phyloP scores from a whole-genome alignment of 2,888 invertebrate species.

The Tridacna gigas region DNA sequence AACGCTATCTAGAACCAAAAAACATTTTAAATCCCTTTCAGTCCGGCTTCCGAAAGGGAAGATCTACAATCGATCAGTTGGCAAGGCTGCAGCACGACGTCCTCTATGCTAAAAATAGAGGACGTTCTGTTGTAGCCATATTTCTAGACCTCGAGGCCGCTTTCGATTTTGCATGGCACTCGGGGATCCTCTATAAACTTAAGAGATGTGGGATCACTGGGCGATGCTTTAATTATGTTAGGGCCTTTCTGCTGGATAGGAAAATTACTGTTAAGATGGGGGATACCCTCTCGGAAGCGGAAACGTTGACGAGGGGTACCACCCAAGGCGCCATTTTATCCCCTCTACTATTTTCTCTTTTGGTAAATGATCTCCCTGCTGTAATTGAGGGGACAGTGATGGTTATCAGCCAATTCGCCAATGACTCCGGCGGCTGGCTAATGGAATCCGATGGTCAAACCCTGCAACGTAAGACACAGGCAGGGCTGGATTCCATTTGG shows the following conservation, averaged over 20 bases:
- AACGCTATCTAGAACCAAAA: conserved; percentile 17
- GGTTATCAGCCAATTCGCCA: conserved; percentile 34
- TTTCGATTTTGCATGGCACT: conserved; percentile 23
- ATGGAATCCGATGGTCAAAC: conserved; percentile 20
- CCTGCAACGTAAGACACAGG: conserved; percentile 28
- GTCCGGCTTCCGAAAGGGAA: conserved; percentile 24
- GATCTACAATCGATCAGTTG: conserved; percentile 17
- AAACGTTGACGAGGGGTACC: conserved; percentile 1
- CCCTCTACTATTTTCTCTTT: conserved; percentile 29
- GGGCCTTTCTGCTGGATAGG: conserved; percentile 25
- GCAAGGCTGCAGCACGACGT: conserved; percentile 16
- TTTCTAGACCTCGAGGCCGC: conserved; percentile 24
- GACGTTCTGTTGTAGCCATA: conserved; percentile 6
- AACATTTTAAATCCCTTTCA: conserved; percentile 20
- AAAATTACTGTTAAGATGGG: conserved; percentile 25
- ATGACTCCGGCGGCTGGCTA: conserved; percentile 44
- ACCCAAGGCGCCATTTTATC: conserved; percentile 33
- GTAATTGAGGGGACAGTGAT: conserved; percentile 9
- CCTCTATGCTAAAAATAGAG: neutral
- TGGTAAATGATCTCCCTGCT: conserved; percentile 37
- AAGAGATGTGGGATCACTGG: conserved; percentile 35
- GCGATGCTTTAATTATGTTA: conserved; percentile 28
- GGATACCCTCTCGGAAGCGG: conserved; percentile 12
- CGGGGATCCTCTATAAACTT: conserved; percentile 31
- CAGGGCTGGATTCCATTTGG: conserved; percentile 30